These are phyloP conservation scores for Anastatus disparis DNA, from an alignment of 1,140 invertebrate genomes.

Conservation along the genomic window DNA sequence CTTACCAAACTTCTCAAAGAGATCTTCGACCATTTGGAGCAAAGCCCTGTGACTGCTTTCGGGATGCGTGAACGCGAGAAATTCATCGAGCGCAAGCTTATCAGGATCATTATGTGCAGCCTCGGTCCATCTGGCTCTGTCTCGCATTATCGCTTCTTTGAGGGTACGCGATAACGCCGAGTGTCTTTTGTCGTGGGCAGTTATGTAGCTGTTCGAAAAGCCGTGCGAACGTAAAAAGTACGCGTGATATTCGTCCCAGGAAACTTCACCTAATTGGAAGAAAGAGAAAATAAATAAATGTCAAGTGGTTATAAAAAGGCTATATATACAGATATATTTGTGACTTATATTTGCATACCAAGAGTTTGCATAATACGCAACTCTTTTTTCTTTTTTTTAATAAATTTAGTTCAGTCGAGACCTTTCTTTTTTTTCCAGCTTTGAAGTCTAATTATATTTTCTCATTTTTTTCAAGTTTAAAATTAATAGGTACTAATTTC, in stretches of 20 bases:
- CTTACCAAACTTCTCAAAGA: slow-evolving; percentile 79
- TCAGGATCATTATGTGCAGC: slow-evolving; percentile 80
- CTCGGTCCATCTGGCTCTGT: slow-evolving; percentile 83
- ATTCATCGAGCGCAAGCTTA: slow-evolving; percentile 79
- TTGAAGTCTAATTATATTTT: no score
- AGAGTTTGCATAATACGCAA: no score
- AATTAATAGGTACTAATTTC: no score
- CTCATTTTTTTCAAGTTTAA: no score
- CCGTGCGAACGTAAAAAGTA: slow-evolving; percentile 78
- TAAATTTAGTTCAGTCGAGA: no score
- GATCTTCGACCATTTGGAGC: slow-evolving; percentile 78
- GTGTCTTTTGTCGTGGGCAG: slow-evolving; percentile 75
- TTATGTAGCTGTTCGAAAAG: slow-evolving; percentile 73
- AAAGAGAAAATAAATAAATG: no score
- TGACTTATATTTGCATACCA: no score
- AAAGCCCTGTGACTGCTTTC: slow-evolving; percentile 82
- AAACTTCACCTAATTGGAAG: slow-evolving; percentile 70
- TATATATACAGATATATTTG: no score
- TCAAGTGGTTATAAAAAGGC: no score
- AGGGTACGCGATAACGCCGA: slow-evolving; percentile 62
- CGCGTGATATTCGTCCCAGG: slow-evolving; percentile 83
- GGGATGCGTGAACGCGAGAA: slow-evolving; percentile 83
- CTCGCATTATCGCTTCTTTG: slow-evolving; percentile 73
- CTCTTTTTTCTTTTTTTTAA: no score
- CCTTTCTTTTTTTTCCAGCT: no score